phyloP scores from a whole-genome alignment of 2,888 invertebrate genomes.

The Branchellion lobata region DNA sequence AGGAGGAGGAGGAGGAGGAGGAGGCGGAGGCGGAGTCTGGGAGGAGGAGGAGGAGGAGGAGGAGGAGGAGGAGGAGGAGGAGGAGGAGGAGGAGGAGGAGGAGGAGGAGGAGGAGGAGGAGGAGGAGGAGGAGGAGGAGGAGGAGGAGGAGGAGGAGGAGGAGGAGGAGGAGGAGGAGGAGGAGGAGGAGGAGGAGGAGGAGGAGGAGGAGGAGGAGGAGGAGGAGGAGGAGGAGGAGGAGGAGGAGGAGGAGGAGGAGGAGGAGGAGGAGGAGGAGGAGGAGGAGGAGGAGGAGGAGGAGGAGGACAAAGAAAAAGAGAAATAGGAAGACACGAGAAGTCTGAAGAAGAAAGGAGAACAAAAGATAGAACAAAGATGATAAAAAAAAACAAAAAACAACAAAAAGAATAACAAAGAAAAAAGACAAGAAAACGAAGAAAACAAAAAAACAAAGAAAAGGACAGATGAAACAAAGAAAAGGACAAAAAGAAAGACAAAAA shows the following conservation, averaged over 20 bases:
- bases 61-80: slow-evolving; percentile 17
- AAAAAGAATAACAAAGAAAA: no score
- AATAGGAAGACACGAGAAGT: background rate
- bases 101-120: slow-evolving; percentile 15
- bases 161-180: slow-evolving; percentile 31
- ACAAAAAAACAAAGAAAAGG: no score
- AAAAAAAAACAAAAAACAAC: no score
- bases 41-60: no score
- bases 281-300: slow-evolving; percentile 20
- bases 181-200: slow-evolving; percentile 3
- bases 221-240: slow-evolving; percentile 33
- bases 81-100: slow-evolving; percentile 7
- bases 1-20: background rate
- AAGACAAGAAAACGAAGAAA: no score
- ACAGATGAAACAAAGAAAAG: no score
- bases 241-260: slow-evolving; percentile 40
- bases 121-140: slow-evolving; percentile 21
- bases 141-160: slow-evolving; percentile 24
- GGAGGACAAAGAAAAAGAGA: no score
- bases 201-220: slow-evolving; percentile 8
- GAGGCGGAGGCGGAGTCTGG: background rate
- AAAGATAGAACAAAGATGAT: no score
- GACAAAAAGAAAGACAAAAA: no score
- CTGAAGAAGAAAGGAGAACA: no score
- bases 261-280: slow-evolving; percentile 31